Base-by-base conservation (phyloP, 2,888 invertebrate species). In the Phortica okadai region DNA sequence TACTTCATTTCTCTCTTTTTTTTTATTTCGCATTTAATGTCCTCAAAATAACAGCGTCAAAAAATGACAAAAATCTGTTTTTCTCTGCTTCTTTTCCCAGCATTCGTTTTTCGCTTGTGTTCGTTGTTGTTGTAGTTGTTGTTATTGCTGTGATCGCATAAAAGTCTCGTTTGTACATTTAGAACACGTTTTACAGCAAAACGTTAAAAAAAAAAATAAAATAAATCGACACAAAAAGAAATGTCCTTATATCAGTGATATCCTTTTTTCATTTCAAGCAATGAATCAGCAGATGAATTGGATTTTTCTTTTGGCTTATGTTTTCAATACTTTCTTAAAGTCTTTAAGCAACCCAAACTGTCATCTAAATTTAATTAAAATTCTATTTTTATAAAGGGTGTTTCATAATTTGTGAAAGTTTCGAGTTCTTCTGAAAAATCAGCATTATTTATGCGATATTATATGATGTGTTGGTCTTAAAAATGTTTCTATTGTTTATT, bases 201-300 rank as follows among this genome's bases (percentile, higher is more conserved):
- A 66, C 25, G n/a, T 11, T 11, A 66, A 33, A 21, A n/a, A 21
- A n/a, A 21, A 59, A 59, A n/a, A 59, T 14, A 5, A 62, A 62
- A 10, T 5, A 25, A 11, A 25, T 10, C 5, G 62, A 8, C 10
- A 25, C 6, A 25, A 21, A 14, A 56, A 56, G 11, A 6, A 6
- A 25, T 62, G 16, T 50, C 50, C 6, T 50, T 62, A 25, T 25
- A 16, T 62, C 62, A 62, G 7, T 62, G 62, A 62, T 62, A 62
- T 1, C 62, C 62, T 62, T 62, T 33, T 33, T 62, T 62, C 42
- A 42, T 66, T 66, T 66, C 33, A 66, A 66, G n/a, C 66, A 66
- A 42, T 66, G 41, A 16, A 5, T n/a, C 41, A 66, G 33, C n/a
- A 66, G 41, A 16, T 4, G 62, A 62, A 62, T 62, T 25, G 62